Percentiles rank a stretch among this genome's conserved stretches.
Evolutionary conservation across 1,140 invertebrate species (phyloP).

Genomic region (Meteorus sp.): DNA sequence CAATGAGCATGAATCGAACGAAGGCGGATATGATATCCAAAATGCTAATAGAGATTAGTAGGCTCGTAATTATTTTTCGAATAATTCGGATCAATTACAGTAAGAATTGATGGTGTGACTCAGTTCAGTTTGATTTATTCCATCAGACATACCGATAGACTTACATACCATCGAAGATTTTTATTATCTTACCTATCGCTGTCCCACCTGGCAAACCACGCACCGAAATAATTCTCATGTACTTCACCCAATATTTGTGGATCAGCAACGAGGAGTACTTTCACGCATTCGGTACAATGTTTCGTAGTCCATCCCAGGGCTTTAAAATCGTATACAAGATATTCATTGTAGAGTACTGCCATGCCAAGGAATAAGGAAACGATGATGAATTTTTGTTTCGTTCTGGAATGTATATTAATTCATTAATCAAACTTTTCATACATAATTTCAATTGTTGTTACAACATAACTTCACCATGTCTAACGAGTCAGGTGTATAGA

Average conservation of each 20-base stretch:
- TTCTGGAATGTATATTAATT: slow-evolving; percentile 36
- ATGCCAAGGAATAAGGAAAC: slow-evolving; percentile 38
- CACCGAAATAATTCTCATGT: slow-evolving; percentile 65
- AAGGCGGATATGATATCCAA: too few relatives aligned
- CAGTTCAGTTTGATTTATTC: too few relatives aligned
- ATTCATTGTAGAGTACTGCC: slow-evolving; percentile 62
- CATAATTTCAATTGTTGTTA: too few relatives aligned
- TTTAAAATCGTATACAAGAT: slow-evolving; percentile 60
- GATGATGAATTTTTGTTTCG: slow-evolving; percentile 44
- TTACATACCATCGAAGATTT: neutral
- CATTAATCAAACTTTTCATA: too few relatives aligned
- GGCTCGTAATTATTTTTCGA: too few relatives aligned
- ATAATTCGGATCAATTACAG: neutral
- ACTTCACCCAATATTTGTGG: slow-evolving; percentile 85
- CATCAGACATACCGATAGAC: too few relatives aligned
- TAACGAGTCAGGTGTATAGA: too few relatives aligned
- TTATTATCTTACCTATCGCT: slow-evolving; percentile 70
- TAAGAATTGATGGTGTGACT: too few relatives aligned
- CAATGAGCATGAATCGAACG: too few relatives aligned
- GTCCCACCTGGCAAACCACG: slow-evolving; percentile 72
- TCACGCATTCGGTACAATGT: slow-evolving; percentile 65
- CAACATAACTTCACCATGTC: too few relatives aligned
- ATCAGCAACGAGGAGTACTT: slow-evolving; percentile 85
- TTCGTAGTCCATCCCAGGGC: slow-evolving; percentile 61
- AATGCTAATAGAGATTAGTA: too few relatives aligned